Evolutionary conservation across 2,113 vertebrate genomes (phyloP).

Genomic region (Sinosuthora webbiana): DNA sequence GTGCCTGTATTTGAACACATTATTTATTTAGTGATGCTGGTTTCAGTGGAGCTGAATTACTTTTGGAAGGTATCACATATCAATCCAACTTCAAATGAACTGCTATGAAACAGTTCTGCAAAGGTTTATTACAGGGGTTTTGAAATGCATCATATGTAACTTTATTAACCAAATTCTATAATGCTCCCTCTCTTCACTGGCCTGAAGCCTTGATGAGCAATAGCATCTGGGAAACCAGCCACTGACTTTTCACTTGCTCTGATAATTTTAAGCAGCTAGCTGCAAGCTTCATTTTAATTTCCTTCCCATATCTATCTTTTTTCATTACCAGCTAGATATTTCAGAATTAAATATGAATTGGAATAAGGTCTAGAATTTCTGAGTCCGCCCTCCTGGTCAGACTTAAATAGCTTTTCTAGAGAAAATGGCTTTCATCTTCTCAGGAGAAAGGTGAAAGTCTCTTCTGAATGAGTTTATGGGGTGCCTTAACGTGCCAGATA

Average conservation of each 20-base stretch:
- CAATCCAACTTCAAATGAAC: neutral
- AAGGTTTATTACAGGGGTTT: neutral
- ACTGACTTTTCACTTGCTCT: neutral
- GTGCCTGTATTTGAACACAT: neutral
- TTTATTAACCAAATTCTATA: neutral
- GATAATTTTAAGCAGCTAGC: neutral
- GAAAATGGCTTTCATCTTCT: neutral
- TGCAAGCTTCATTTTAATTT: neutral
- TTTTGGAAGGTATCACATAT: neutral
- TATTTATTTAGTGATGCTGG: neutral
- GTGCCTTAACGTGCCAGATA: neutral
- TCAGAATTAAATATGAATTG: neutral
- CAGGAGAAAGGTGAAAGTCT: neutral
- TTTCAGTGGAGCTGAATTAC: neutral
- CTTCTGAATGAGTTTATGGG: neutral
- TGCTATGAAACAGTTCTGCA: neutral
- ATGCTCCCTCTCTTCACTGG: neutral
- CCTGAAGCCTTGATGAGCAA: neutral
- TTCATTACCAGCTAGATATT: neutral
- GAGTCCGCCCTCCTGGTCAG: neutral
- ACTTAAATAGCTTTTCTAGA: neutral
- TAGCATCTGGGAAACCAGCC: neutral
- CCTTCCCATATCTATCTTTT: neutral
- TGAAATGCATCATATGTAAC: neutral
- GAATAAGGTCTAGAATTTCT: neutral